These are phyloP conservation scores for Drosophila yakuba DNA, from an alignment of 1,140 invertebrate species.

Conservation along the genomic window DNA sequence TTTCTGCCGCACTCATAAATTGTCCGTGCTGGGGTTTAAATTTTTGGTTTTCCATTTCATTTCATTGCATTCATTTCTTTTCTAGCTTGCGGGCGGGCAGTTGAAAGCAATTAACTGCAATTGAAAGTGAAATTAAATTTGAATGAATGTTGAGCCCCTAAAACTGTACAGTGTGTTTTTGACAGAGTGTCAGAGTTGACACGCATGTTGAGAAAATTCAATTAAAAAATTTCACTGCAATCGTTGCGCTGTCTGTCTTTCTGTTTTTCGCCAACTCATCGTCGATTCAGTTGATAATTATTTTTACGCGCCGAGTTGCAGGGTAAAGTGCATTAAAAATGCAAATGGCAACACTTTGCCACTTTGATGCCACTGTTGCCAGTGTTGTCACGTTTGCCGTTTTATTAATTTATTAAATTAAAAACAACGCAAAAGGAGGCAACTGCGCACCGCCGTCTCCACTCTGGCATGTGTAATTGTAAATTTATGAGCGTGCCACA, in stretches of 20 bases:
- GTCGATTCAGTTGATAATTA: constrained; percentile 82
- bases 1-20: constrained; percentile 62
- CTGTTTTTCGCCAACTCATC: constrained; percentile 54
- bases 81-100: constrained; percentile 36
- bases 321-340: constrained; percentile 78
- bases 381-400: constrained; percentile 79
- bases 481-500: constrained; percentile 71
- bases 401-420: constrained; percentile 84
- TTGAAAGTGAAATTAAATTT: constrained; percentile 73
- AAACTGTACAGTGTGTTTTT: constrained; percentile 31
- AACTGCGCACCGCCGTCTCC: constrained; percentile 18
- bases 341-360: constrained; percentile 83
- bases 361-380: constrained; percentile 74
- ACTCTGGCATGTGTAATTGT: constrained; percentile 71
- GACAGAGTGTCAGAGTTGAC: constrained; percentile 62
- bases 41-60: constrained; percentile 25
- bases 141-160: background rate
- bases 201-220: constrained; percentile 74
- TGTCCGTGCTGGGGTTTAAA: constrained; percentile 53
- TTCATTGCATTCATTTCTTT: background rate
- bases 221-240: constrained; percentile 55
- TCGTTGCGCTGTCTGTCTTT: constrained; percentile 23
- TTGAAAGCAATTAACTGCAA: constrained; percentile 71
- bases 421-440: constrained; percentile 53
- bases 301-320: constrained; percentile 73